Conservation (phyloP, 2,888 invertebrate genomes). For the Drosophila borealis region DNA sequence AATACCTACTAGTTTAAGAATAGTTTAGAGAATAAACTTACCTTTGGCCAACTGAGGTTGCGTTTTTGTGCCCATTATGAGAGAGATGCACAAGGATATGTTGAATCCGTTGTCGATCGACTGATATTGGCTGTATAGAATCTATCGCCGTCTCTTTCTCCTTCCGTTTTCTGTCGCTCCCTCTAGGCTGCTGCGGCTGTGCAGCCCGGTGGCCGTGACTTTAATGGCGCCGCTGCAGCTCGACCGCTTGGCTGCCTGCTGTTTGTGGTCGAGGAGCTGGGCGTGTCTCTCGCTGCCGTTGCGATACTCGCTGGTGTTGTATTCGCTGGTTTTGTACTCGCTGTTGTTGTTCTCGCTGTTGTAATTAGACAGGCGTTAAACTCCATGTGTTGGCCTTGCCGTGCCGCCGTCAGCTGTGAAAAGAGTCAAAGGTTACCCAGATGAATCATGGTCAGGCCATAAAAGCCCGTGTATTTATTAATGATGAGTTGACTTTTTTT, state of each 20-base stretch:
- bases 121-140: background rate
- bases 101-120: background rate
- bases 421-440: slow-evolving; percentile 27
- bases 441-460: slow-evolving; percentile 39
- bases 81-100: slow-evolving; percentile 22
- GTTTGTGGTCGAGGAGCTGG: background rate
- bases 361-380: slow-evolving; percentile 43
- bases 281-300: slow-evolving; percentile 1
- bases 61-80: slow-evolving; percentile 83
- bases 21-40: slow-evolving; percentile 46
- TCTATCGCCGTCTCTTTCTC: background rate
- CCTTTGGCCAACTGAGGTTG: slow-evolving; percentile 82
- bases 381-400: slow-evolving; percentile 74
- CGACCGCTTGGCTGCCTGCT: slow-evolving; percentile 19
- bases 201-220: slow-evolving; percentile 32
- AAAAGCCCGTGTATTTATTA: background rate
- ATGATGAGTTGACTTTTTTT: slow-evolving; percentile 1
- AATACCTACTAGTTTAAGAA: too few relatives aligned
- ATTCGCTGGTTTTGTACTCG: slow-evolving; percentile 2
- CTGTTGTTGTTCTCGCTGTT: slow-evolving; percentile 16
- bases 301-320: slow-evolving; percentile 3
- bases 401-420: slow-evolving; percentile 55
- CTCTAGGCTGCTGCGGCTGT: slow-evolving; percentile 34
- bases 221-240: slow-evolving; percentile 40
- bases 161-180: background rate